Conservation (phyloP, 2,113 vertebrate genomes). For the Coptodon rendalli region DNA sequence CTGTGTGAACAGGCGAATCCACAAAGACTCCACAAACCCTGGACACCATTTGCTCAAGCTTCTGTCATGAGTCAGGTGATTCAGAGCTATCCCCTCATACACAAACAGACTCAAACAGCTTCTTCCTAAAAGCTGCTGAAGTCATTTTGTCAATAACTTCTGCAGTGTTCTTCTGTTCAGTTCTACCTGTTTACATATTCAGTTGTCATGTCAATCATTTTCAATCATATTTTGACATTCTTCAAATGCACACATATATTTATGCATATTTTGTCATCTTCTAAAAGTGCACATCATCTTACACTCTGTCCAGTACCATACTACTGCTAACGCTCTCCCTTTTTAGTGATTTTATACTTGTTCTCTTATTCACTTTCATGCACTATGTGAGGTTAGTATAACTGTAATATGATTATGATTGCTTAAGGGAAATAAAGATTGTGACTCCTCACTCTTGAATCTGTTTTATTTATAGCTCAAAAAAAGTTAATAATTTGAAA, state of each 20-base stretch:
- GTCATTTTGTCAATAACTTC: background rate
- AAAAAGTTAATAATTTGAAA: background rate
- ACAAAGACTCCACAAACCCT: background rate
- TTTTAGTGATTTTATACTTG: background rate
- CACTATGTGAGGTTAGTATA: background rate
- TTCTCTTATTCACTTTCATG: background rate
- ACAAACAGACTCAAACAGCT: background rate
- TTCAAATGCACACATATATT: background rate
- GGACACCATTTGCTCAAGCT: background rate
- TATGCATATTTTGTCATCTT: background rate
- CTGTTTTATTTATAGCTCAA: background rate
- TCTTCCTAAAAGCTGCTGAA: background rate
- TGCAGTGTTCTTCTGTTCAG: background rate
- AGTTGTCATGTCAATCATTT: background rate
- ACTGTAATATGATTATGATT: background rate
- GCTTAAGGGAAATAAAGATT: background rate
- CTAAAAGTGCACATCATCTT: background rate
- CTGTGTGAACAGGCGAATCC: background rate
- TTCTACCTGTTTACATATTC: background rate
- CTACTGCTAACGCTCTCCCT: accelerated
- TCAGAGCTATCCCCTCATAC: background rate
- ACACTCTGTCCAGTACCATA: background rate
- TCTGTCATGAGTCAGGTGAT: background rate
- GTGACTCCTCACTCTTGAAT: background rate
- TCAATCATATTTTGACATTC: background rate